A percentile compares a stretch with the other conserved stretches of the same genome.
Evolutionary conservation across 2,888 invertebrate species (phyloP).

Genomic region (Cecidostiba fungosa): DNA sequence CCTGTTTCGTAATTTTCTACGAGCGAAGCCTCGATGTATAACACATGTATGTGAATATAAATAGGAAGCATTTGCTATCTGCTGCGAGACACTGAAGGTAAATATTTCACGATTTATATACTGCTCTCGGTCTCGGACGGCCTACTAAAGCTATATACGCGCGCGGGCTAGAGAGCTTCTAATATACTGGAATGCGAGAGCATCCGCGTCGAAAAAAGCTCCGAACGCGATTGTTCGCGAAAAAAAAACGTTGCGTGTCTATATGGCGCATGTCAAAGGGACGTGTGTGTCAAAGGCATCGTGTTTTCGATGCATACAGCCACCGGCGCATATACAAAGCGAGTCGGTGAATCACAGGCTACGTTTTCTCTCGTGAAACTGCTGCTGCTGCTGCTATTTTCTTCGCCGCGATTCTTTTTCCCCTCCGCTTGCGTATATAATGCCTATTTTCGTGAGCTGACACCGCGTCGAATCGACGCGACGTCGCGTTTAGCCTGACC

Average conservation of each 20-base stretch:
- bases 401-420: conserved; percentile 14
- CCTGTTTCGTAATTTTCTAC: neutral
- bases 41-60: conserved; percentile 9
- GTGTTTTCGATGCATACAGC: neutral
- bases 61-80: neutral
- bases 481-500: neutral
- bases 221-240: neutral
- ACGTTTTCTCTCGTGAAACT: neutral
- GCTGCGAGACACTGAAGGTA: conserved; percentile 28
- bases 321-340: neutral
- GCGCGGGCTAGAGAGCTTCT: neutral
- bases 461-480: neutral
- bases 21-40: neutral
- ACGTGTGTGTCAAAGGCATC: neutral
- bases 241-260: neutral
- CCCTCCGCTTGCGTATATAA: neutral
- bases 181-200: neutral
- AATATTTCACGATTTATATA: conserved; percentile 13
- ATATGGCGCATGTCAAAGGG: neutral
- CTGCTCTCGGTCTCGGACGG: neutral
- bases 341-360: conserved; percentile 7
- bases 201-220: neutral
- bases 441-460: neutral
- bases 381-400: conserved; percentile 42
- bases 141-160: neutral